phyloP scores from a whole-genome alignment of 2,113 vertebrate genomes.

The Pipra filicauda region DNA sequence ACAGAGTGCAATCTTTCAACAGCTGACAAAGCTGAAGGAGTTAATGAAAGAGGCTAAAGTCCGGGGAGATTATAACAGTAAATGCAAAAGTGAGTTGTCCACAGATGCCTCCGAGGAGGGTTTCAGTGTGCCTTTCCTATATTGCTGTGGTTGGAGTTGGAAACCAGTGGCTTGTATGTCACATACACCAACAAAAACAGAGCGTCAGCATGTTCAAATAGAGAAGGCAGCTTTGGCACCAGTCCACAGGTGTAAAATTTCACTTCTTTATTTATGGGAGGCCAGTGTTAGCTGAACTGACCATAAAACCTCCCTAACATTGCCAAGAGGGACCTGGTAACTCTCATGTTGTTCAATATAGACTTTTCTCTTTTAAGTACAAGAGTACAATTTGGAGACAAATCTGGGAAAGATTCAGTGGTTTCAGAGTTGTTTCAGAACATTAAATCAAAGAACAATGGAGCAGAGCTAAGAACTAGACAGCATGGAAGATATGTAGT shows the following conservation, averaged over 20 bases:
- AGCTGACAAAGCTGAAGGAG: not conserved
- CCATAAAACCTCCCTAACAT: constrained; percentile 25
- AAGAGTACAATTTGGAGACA: not conserved
- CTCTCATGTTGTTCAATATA: not conserved
- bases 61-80: not conserved
- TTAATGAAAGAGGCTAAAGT: not conserved
- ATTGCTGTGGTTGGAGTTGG: not conserved
- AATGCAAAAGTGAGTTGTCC: not conserved
- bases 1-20: not conserved
- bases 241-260: constrained; percentile 53
- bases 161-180: constrained; percentile 33
- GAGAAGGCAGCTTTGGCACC: constrained; percentile 15
- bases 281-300: constrained; percentile 32
- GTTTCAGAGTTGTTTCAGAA: not conserved
- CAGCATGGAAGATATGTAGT: not conserved
- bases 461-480: not conserved
- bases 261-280: constrained; percentile 60
- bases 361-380: not conserved
- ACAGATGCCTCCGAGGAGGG: not conserved
- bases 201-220: constrained; percentile 42
- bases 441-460: not conserved
- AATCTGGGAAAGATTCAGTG: not conserved
- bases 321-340: not conserved
- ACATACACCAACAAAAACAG: constrained; percentile 27
- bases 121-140: not conserved